Percentiles rank a stretch among this genome's conserved stretches.
Evolutionary conservation across 2,113 vertebrate species (phyloP).

Genomic region (Seriola rivoliana): DNA sequence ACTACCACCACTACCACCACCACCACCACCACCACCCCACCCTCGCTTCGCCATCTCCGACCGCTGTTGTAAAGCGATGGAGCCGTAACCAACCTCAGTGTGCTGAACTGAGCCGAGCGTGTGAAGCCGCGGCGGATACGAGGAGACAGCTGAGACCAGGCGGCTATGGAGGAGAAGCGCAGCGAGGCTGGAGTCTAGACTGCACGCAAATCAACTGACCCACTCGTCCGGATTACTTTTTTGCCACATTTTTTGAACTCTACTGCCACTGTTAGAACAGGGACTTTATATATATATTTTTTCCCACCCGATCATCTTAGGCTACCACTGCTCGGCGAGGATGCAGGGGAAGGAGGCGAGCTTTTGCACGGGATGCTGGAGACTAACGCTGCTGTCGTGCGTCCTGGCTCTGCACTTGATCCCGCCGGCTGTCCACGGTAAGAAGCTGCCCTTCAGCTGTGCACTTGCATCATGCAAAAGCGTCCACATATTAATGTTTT

Average conservation of each 20-base stretch:
- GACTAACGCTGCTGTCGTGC: slow-evolving; percentile 76
- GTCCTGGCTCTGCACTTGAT: slow-evolving; percentile 78
- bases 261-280: not conserved
- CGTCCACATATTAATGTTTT: not conserved
- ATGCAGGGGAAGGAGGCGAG: slow-evolving; percentile 77
- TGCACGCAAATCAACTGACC: slow-evolving; percentile 20
- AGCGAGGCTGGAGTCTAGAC: slow-evolving; percentile 73
- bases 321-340: slow-evolving; percentile 47
- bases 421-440: slow-evolving; percentile 82
- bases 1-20: not conserved
- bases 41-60: slow-evolving; percentile 23
- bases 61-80: slow-evolving; percentile 67
- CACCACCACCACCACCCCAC: slow-evolving; percentile 20
- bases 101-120: slow-evolving; percentile 45
- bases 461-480: slow-evolving; percentile 3
- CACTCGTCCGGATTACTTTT: slow-evolving; percentile 65
- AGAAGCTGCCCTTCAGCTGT: slow-evolving; percentile 49
- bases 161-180: slow-evolving; percentile 79
- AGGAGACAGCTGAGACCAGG: slow-evolving; percentile 53
- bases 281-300: not conserved
- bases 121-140: slow-evolving; percentile 32
- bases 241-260: slow-evolving; percentile 19
- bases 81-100: slow-evolving; percentile 61
- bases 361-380: slow-evolving; percentile 78
- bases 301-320: slow-evolving; percentile 19